These are phyloP conservation scores for Maniola hyperantus DNA, from an alignment of 2,888 invertebrate genomes.

Conservation along the genomic window DNA sequence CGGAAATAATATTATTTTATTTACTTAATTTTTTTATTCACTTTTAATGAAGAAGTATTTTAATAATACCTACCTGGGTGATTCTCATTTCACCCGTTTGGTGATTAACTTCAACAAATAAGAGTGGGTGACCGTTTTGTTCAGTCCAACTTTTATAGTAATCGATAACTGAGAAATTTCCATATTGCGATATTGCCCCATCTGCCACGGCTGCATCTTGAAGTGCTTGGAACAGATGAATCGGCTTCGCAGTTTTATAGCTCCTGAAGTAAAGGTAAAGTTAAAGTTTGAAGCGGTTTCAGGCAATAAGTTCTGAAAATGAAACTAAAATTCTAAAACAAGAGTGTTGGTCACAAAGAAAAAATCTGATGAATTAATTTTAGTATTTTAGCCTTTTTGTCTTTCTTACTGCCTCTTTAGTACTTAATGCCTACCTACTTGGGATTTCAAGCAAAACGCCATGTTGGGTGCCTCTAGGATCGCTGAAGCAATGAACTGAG, in stretches of 20 bases:
- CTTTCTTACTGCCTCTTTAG: no score
- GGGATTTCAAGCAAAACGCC: no score
- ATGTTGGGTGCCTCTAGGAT: no score
- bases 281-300: neutral
- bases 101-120: slow-evolving; percentile 78
- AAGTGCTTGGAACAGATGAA: slow-evolving; percentile 75
- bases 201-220: slow-evolving; percentile 53
- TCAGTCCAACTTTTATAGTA: slow-evolving; percentile 80
- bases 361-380: no score
- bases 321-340: no score
- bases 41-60: neutral
- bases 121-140: slow-evolving; percentile 83
- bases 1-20: no score
- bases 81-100: slow-evolving; percentile 63
- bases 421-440: no score
- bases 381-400: no score
- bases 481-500: no score
- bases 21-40: no score
- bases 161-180: slow-evolving; percentile 63
- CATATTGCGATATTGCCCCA: slow-evolving; percentile 59
- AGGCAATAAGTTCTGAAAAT: neutral
- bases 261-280: slow-evolving; percentile 48
- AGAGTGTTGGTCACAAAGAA: no score
- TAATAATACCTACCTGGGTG: slow-evolving; percentile 63
- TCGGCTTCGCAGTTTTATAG: slow-evolving; percentile 71